Base-by-base conservation (phyloP, 2,113 vertebrate species). In the Alethe diademata region DNA sequence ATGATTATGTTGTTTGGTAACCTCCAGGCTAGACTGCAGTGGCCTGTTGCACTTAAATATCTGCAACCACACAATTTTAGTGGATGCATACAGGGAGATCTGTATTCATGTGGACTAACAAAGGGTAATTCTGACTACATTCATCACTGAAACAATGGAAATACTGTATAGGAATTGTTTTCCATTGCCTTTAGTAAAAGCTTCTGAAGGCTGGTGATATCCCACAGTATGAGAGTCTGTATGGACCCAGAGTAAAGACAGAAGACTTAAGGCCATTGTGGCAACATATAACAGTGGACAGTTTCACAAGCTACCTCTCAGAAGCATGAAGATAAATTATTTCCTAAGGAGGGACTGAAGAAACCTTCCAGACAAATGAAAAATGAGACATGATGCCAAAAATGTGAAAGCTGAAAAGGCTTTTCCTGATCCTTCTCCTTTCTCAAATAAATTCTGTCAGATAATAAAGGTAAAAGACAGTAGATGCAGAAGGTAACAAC, bases 311-410 rank as follows among this genome's bases (percentile, higher is more conserved):
- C 29, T 91, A 66, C 40, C 9, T 69, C 58, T 86, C 19, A 78
- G 69, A 91, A 75, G 20, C 47, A 43, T 60, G 50, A 43, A 62
- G 43, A 71, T 78, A 62, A 90, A 78, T 90, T 90, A 94, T 79
- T 87, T 95, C 50, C 29, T 71, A 60, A 89, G 94, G 28, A 86
- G 82, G 74, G 26, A 82, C 26, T 3, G 4, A 67, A 88, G 36
- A 95, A 86, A 31, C 19, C 76, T 67, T 67, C 31, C 28, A 79
- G 35, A 5, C 31, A 87, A 58, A 88, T 66, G 36, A 91, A 86
- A 80, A 95, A 84, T 64, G 45, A 62, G 19, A 82, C 6, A 43
- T 26, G 14, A 48, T 78, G 15, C 8, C 4, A n/a, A 88, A 94
- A 93, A 35, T 1, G 9, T 20, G 47, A 76, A 89, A 81, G 17